These are phyloP conservation scores for Mamestra configurata DNA, from an alignment of 1,140 invertebrate genomes.

Conservation along the genomic window DNA sequence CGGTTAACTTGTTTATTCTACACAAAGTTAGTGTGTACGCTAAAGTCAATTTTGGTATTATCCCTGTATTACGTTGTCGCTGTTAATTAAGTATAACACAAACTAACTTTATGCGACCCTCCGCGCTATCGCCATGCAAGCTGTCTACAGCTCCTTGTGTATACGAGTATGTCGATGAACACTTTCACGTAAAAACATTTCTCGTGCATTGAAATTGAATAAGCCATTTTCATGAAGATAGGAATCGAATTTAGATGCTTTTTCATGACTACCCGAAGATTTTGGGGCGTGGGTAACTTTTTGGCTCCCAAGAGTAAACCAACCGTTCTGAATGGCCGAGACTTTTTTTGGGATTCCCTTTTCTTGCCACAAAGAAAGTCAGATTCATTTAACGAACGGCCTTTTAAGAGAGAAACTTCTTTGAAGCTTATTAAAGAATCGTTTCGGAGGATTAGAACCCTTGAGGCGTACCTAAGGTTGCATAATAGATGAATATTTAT, in stretches of 20 bases:
- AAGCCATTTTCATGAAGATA: constrained; percentile 51
- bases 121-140: constrained; percentile 4
- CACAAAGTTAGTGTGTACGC: background rate
- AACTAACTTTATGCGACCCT: constrained; percentile 28
- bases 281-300: constrained; percentile 65
- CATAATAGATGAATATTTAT: constrained; percentile 57
- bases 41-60: constrained; percentile 24
- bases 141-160: background rate
- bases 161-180: background rate
- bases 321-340: constrained; percentile 68
- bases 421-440: constrained; percentile 75
- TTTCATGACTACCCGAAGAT: constrained; percentile 59
- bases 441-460: constrained; percentile 64
- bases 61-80: constrained; percentile 22
- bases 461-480: constrained; percentile 50
- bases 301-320: constrained; percentile 67
- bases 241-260: constrained; percentile 61
- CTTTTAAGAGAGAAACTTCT: constrained; percentile 71
- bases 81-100: constrained; percentile 33
- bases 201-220: constrained; percentile 49
- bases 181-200: constrained; percentile 4
- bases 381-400: constrained; percentile 72
- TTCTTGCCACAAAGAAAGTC: constrained; percentile 70
- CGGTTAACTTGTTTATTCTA: constrained; percentile 9
- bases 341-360: constrained; percentile 66